Conservation (phyloP, 2,113 vertebrate genomes). For the Strigops habroptila region DNA sequence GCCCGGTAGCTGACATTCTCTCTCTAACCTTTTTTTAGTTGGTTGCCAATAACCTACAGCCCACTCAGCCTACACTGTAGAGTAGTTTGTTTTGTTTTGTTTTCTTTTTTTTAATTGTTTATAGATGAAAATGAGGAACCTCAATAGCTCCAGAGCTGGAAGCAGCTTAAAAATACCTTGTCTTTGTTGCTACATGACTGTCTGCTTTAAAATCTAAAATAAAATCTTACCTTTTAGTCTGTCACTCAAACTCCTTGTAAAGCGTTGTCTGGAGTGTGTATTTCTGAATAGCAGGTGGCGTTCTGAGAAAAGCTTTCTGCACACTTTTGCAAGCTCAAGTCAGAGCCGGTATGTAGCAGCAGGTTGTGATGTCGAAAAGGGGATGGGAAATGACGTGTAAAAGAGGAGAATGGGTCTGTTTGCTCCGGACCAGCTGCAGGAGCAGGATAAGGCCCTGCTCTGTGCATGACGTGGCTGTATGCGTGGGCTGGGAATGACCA, state of each 20-base stretch:
- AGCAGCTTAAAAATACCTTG: not conserved
- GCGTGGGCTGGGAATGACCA: not conserved
- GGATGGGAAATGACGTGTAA: not conserved
- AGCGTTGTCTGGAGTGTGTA: not conserved
- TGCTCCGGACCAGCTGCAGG: not conserved
- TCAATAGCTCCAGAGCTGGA: not conserved
- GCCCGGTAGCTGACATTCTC: conserved; percentile 17
- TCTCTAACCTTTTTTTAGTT: conserved; percentile 20
- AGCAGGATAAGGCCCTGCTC: not conserved
- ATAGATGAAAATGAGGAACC: conserved; percentile 25
- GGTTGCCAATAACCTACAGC: conserved; percentile 7
- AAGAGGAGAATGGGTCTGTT: not conserved
- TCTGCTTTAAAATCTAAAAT: not conserved
- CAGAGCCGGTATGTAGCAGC: not conserved
- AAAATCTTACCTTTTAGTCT: conserved; percentile 21
- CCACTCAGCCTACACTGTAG: not conserved
- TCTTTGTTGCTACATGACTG: not conserved
- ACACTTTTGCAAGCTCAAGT: not conserved
- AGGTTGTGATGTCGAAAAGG: not conserved
- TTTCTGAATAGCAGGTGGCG: not conserved
- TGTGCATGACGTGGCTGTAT: not conserved
- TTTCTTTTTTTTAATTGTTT: conserved; percentile 12
- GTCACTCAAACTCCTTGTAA: not conserved
- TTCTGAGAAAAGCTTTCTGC: not conserved
- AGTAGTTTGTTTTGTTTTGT: not conserved